Conservation (phyloP, 2,113 vertebrate genomes). For the Prietella phreatophila region DNA sequence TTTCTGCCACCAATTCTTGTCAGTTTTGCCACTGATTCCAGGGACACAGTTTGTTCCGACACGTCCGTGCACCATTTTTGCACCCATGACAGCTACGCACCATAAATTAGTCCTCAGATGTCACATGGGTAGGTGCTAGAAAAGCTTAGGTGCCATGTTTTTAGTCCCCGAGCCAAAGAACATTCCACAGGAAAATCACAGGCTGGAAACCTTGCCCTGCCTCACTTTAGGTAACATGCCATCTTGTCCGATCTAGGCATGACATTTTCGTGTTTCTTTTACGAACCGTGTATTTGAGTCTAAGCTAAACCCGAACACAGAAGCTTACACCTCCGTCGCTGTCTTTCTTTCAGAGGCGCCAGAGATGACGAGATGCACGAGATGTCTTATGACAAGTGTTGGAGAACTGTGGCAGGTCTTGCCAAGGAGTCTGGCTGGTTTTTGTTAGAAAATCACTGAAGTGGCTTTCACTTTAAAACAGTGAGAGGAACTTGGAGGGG, state of each 20-base stretch:
- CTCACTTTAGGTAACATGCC: background rate
- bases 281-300: background rate
- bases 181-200: no score
- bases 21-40: background rate
- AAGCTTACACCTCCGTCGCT: conserved; percentile 16
- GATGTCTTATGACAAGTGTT: conserved; percentile 29
- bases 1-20: background rate
- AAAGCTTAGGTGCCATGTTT: background rate
- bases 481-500: background rate
- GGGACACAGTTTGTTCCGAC: background rate
- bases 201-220: background rate
- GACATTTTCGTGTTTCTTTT: background rate
- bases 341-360: background rate
- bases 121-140: background rate
- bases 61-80: background rate
- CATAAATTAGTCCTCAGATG: conserved; percentile 22
- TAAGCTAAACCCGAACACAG: background rate
- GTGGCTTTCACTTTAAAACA: background rate
- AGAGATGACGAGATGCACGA: conserved; percentile 27
- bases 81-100: background rate
- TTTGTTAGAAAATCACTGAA: conserved; percentile 26
- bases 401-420: conserved; percentile 45
- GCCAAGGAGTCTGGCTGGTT: conserved; percentile 12
- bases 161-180: background rate
- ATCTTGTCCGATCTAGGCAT: background rate